Evolutionary conservation across 2,113 vertebrate species (phyloP).

Genomic region (Anoplopoma fimbria): DNA sequence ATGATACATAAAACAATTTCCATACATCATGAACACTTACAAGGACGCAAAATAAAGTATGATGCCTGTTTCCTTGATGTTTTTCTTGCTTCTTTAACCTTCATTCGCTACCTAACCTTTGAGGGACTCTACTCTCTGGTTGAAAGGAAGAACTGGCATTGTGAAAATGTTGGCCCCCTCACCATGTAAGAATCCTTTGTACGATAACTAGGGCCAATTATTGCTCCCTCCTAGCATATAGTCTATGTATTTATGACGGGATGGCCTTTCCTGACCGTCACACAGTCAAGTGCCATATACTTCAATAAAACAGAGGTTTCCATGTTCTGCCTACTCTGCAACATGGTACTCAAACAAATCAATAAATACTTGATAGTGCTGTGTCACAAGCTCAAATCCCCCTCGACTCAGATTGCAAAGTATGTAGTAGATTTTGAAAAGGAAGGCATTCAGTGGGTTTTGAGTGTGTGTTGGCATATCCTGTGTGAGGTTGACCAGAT

Average conservation of each 20-base stretch:
- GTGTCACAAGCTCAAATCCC: conserved; percentile 24
- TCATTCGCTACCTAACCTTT: not conserved
- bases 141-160: conserved; percentile 33
- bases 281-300: conserved; percentile 48
- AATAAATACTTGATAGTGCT: conserved; percentile 48
- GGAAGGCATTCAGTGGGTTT: conserved; percentile 70
- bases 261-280: conserved; percentile 56
- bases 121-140: not conserved
- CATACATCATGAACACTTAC: no score
- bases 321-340: conserved; percentile 14
- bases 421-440: conserved; percentile 49
- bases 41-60: not conserved
- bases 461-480: conserved; percentile 77
- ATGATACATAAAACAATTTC: not conserved
- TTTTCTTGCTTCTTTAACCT: not conserved
- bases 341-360: conserved; percentile 18
- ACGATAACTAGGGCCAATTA: conserved; percentile 50
- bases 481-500: conserved; percentile 76
- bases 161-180: conserved; percentile 52
- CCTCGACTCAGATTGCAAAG: conserved; percentile 25
- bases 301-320: conserved; percentile 38
- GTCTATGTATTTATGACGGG: conserved; percentile 64
- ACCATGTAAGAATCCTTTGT: conserved; percentile 41
- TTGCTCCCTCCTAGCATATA: conserved; percentile 46
- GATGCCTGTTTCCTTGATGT: not conserved